Evolutionary conservation across 2,888 invertebrate species (phyloP).

Genomic region (Lamproptera curius): DNA sequence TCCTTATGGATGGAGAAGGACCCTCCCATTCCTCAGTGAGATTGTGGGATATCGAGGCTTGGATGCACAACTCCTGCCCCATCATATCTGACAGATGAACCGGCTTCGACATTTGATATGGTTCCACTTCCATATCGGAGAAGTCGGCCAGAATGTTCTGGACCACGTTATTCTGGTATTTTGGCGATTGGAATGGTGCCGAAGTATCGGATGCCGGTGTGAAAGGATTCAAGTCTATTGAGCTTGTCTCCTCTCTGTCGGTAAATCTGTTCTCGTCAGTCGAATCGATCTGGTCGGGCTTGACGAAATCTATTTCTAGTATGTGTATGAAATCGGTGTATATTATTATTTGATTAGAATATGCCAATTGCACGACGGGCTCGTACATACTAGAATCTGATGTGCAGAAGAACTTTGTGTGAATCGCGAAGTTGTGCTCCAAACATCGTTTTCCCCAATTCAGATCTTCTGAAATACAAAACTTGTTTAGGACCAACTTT

Average conservation of each 20-base stretch:
- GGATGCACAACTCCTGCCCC: slow-evolving; percentile 69
- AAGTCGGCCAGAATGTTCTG: slow-evolving; percentile 81
- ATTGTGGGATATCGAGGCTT: slow-evolving; percentile 66
- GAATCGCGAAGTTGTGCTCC: slow-evolving; percentile 93
- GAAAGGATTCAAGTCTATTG: slow-evolving; percentile 53
- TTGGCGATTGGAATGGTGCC: slow-evolving; percentile 68
- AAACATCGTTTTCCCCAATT: slow-evolving; percentile 86
- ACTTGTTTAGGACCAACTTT: slow-evolving; percentile 11
- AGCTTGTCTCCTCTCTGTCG: slow-evolving; percentile 56
- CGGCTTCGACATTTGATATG: slow-evolving; percentile 59
- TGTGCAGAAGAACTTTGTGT: slow-evolving; percentile 94
- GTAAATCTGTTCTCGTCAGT: slow-evolving; percentile 53
- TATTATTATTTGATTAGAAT: slow-evolving; percentile 86
- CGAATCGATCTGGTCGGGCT: slow-evolving; percentile 57
- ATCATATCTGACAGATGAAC: slow-evolving; percentile 66
- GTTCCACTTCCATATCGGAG: slow-evolving; percentile 79
- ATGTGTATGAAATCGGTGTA: slow-evolving; percentile 93
- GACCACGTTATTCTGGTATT: slow-evolving; percentile 75
- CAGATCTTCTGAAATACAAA: slow-evolving; percentile 55
- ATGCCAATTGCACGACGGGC: slow-evolving; percentile 82
- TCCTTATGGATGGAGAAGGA: slow-evolving; percentile 67
- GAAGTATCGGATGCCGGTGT: slow-evolving; percentile 63
- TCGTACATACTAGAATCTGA: slow-evolving; percentile 89
- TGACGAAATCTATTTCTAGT: slow-evolving; percentile 79
- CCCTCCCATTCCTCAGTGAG: slow-evolving; percentile 76